Conservation (phyloP, 2,888 invertebrate genomes). For the Sarcophaga carnaria region DNA sequence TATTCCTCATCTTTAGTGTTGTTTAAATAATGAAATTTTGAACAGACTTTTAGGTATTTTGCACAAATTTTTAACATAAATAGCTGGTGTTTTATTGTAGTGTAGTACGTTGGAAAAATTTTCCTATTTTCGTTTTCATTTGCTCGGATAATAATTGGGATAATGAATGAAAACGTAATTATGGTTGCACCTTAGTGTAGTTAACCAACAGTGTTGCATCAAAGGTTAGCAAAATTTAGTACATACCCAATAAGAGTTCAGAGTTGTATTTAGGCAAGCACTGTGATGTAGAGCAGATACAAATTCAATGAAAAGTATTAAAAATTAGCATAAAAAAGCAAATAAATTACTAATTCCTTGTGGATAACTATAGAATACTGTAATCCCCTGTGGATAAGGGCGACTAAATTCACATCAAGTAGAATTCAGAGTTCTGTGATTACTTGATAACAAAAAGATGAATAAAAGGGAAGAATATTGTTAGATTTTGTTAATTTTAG, state of each 20-base stretch:
- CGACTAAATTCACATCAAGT: too few relatives aligned
- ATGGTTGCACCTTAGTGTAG: slow-evolving; percentile 31
- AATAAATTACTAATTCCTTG: too few relatives aligned
- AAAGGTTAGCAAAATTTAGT: background rate
- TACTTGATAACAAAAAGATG: too few relatives aligned
- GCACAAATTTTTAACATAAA: slow-evolving; percentile 48
- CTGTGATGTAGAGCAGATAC: too few relatives aligned
- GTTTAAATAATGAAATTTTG: slow-evolving; percentile 30
- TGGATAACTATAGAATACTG: too few relatives aligned
- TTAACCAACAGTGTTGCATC: slow-evolving; percentile 9
- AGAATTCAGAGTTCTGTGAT: too few relatives aligned
- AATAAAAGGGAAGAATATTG: too few relatives aligned
- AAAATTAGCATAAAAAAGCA: too few relatives aligned
- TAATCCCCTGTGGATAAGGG: too few relatives aligned
- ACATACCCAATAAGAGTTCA: background rate
- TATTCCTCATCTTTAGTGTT: slow-evolving; percentile 54
- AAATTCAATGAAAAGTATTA: too few relatives aligned
- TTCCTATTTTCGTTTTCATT: slow-evolving; percentile 66
- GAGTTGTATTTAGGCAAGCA: too few relatives aligned
- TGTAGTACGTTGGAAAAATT: slow-evolving; percentile 53
- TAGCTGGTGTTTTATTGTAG: slow-evolving; percentile 45
- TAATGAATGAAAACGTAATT: slow-evolving; percentile 62
- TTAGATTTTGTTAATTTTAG: too few relatives aligned
- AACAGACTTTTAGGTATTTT: slow-evolving; percentile 46
- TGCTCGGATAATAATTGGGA: slow-evolving; percentile 63